Base-by-base conservation (phyloP, 2,888 invertebrate species). In the Argyresthia goedartella region DNA sequence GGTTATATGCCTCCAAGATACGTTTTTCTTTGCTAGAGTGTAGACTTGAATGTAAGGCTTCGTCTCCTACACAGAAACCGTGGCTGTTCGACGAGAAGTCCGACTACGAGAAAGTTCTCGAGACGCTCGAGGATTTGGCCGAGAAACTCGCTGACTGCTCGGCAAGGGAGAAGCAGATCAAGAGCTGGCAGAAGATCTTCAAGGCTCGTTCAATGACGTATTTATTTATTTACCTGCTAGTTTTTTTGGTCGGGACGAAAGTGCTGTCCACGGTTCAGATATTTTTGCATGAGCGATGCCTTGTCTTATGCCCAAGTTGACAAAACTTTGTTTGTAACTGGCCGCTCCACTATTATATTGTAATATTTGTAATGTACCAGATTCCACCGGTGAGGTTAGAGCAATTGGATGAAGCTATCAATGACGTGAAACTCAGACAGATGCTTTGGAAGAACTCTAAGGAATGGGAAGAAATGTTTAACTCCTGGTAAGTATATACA, bases 321-420 rank as follows among this genome's bases (percentile, higher is more conserved):
- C 6, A 6, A 25, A 2, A 6, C 6, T 25, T 25, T 25, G 25
- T 25, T 25, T 25, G 25, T 6, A 6, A 25, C 25, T 25, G 6
- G 25, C 25, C 25, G 25, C 25, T 25, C 25, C 25, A 25, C 25
- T 25, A n/a, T n/a, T n/a, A n/a, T n/a, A n/a, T n/a, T n/a, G n/a
- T n/a, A n/a, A n/a, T 25, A 25, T 25, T 25, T 25, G 25, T 25
- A 25, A 25, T 25, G 25, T 25, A 25, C 35, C 63, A 95, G 91
- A 90, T 96, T 57, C 95, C 96, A 65, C 91, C 95, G 13, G 93
- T 94, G 0, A 89, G 95, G 64, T 91, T 94, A 67, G 95, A 95
- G 59, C 89, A 92, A 55, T 81, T 97, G 57, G 95, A 95, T 51
- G 92, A 93, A 69, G 92, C 94, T 0, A 90, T 92, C 60, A 91